These are phyloP conservation scores for Chrysomela aeneicollis DNA, from an alignment of 2,888 invertebrate species.

Conservation along the genomic window DNA sequence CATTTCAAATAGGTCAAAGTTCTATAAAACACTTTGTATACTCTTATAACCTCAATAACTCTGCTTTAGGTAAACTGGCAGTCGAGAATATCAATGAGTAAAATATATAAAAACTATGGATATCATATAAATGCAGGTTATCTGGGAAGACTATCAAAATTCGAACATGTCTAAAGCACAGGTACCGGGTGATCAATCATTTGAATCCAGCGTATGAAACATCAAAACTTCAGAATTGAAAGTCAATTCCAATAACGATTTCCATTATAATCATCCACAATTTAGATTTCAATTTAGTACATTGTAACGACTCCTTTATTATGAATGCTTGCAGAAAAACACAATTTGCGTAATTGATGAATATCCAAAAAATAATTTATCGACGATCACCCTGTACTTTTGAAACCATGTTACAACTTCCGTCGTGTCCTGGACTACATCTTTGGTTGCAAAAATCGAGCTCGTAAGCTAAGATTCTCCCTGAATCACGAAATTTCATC, in stretches of 20 bases:
- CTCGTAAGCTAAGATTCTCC: neutral
- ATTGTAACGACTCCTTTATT: no score
- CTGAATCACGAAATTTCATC: neutral
- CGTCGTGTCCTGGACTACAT: constrained; percentile 2
- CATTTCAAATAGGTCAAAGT: neutral
- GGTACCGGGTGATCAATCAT: neutral
- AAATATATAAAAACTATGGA: constrained; percentile 17
- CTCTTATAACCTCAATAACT: neutral
- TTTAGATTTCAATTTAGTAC: no score
- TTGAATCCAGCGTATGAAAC: no score
- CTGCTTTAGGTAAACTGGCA: constrained; percentile 12
- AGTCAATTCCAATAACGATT: no score
- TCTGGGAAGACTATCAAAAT: neutral
- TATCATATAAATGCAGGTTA: constrained; percentile 13
- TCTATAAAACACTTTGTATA: neutral
- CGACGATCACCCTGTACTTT: neutral
- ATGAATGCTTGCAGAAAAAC: no score
- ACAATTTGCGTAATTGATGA: no score
- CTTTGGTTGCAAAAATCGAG: constrained; percentile 1
- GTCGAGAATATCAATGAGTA: constrained; percentile 16
- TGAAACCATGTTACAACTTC: neutral
- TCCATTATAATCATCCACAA: no score
- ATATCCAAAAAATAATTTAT: no score
- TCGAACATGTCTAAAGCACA: neutral
- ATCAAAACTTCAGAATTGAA: no score